These are phyloP conservation scores for Xestia rhomboidea DNA, from an alignment of 2,888 invertebrate species.

Conservation along the genomic window DNA sequence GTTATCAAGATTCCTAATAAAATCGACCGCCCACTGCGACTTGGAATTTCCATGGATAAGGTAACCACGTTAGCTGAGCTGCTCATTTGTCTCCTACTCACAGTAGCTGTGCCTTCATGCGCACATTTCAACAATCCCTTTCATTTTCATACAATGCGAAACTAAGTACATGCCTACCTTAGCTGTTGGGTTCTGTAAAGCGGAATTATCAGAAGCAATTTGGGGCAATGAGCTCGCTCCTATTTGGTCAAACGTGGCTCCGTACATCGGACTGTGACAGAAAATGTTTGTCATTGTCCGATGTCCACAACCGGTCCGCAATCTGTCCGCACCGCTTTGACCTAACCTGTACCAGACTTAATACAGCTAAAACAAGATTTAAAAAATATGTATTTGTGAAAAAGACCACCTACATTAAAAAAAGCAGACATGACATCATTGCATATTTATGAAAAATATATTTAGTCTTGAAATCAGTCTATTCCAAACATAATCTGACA, in stretches of 20 bases:
- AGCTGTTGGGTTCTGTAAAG: not conserved
- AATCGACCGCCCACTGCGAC: not conserved
- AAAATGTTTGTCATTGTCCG: not conserved
- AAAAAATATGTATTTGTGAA: not conserved
- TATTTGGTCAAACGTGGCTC: not conserved
- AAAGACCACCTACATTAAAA: not conserved
- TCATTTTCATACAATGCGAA: not conserved
- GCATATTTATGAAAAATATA: constrained; percentile 34
- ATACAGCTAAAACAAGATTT: not conserved
- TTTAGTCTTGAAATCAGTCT: constrained; percentile 19
- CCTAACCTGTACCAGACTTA: too few relatives aligned
- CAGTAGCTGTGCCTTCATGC: not conserved
- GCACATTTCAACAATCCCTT: not conserved
- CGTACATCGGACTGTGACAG: not conserved
- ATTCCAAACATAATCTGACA: constrained; percentile 30
- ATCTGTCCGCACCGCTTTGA: not conserved
- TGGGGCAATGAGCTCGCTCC: not conserved
- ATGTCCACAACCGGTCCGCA: not conserved
- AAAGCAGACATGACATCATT: constrained; percentile 15
- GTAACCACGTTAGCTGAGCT: not conserved
- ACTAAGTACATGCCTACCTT: not conserved
- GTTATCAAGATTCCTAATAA: not conserved
- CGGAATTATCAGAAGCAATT: not conserved
- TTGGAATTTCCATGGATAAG: not conserved
- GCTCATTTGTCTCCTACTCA: not conserved